Evolutionary conservation across 2,113 vertebrate species (phyloP), one percentile per base, ranked within the genome.

Genomic region (Ceratotherium simum): DNA sequence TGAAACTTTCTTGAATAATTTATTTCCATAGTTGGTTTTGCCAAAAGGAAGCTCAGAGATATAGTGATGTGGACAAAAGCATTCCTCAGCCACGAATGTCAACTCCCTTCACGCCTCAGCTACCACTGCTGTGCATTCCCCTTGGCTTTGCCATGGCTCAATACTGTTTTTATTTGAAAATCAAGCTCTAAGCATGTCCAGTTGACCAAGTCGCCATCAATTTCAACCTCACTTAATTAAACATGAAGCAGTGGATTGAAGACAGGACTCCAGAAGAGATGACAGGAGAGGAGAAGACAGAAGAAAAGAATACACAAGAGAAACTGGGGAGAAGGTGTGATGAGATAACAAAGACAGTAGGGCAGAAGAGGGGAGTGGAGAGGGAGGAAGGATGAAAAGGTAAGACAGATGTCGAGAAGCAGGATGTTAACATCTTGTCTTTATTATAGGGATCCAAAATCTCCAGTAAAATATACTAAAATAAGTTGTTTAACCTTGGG

Each of bases 121-220:
- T 3, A 0, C 36, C 11, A 4, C n/a, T 8, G 21, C 48, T 9
- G 17, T 0, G 0, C 18, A 5, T 12, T 1, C 9, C 5, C 67
- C 18, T 1, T 13, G 51, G 4, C 16, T n/a, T 33, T 16, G 5
- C 10, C 42, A 2, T 0, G 2, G 36, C 60, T 33, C 65, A 39
- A 2, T 6, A 11, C 27, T 27, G 2, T 5, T 31, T 69, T 36
- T 64, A 4, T 33, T 13, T 17, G 62, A 78, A 79, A 90, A 60
- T 25, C 17, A 76, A 88, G 51, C 18, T 33, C 64, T 14, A 46
- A 21, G 56, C 13, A 18, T 29, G 42, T 51, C 51, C 33, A 62
- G 21, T 0, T 25, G 56, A 20, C n/a, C 12, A 8, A 58, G 62
- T n/a, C 16, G 27, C 10, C n/a, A 48, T 12, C 42, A 25, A 2